Base-by-base conservation (phyloP, 2,888 invertebrate genomes). In the Stenichneumon culpator region DNA sequence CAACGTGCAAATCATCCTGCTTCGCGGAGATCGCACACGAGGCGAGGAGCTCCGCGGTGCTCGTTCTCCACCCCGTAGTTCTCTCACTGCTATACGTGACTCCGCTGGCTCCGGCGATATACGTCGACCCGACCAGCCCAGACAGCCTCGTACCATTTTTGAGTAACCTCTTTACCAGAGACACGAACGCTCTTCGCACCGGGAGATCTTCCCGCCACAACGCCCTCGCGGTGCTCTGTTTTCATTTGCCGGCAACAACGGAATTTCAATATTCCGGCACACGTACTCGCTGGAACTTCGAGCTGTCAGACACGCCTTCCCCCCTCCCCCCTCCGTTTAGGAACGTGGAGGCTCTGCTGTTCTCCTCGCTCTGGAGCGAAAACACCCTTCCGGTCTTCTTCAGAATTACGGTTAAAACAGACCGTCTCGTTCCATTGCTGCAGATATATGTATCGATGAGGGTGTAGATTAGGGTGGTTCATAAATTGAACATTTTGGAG, bases 221-320 rank as follows among this genome's bases (percentile, higher is more conserved):
- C 50, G 39, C 68, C 4, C 52, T 67, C 52, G 14, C 16, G 22
- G 74, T 60, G 44, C 73, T 86, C 77, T 77, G 78, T 81, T 79
- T 82, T 65, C 60, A 72, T 74, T 70, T 63, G 70, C 80, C 16
- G 3, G 79, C 79, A 44, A 75, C 72, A 77, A 67, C 54, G 84
- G 87, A 89, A 89, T 88, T 89, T 88, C 88, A 89, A 87, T 88
- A 88, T 88, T 87, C 85, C 68, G 54, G 60, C 7, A 63, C 60
- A 73, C 69, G 82, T 79, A 79, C 60, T 47, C 44, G 22, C 28
- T 25, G 28, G 60, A 44, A 52, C 44, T 52, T 70, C 73, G 73
- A 39, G 73, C 60, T 68, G 22, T 60, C 44, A 28, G 19, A 32
- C 32, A 0, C 0, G 0, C 32, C 54, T 28, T 0, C 3, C 28